A percentile compares a stretch with the other conserved stretches of the same genome.
phyloP scores from a whole-genome alignment of 2,797 vertebrate species.

The Gallinago stenura region DNA sequence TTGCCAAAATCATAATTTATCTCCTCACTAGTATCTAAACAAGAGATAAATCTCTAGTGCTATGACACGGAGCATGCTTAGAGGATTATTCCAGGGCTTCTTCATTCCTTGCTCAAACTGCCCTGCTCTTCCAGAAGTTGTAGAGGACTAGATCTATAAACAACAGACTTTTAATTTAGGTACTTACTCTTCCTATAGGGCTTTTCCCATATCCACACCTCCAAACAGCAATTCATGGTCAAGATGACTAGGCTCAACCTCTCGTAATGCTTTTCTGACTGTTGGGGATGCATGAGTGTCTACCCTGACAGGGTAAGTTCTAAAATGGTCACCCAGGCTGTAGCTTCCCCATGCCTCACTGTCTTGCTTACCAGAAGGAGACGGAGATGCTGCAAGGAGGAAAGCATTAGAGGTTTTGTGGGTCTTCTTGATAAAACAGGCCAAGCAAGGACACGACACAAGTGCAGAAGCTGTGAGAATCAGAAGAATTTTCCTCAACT shows the following conservation, averaged over 20 bases:
- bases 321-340: neutral
- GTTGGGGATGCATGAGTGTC: neutral
- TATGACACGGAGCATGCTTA: neutral
- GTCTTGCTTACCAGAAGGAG: neutral
- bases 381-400: rapidly evolving
- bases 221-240: neutral
- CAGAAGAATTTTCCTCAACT: neutral
- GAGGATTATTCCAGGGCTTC: neutral
- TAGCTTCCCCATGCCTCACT: neutral
- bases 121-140: neutral
- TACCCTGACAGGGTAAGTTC: neutral
- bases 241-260: neutral
- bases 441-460: neutral
- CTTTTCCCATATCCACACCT: neutral
- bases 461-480: neutral
- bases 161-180: neutral
- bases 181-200: rapidly evolving
- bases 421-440: neutral
- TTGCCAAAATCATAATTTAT: neutral
- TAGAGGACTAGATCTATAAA: neutral
- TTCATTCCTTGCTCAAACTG: neutral
- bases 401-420: neutral
- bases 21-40: neutral
- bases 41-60: neutral
- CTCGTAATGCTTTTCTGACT: neutral